Percentiles rank a stretch among this genome's conserved stretches.
Evolutionary conservation across 2,113 vertebrate species (phyloP).

Genomic region (Siniperca knerii): DNA sequence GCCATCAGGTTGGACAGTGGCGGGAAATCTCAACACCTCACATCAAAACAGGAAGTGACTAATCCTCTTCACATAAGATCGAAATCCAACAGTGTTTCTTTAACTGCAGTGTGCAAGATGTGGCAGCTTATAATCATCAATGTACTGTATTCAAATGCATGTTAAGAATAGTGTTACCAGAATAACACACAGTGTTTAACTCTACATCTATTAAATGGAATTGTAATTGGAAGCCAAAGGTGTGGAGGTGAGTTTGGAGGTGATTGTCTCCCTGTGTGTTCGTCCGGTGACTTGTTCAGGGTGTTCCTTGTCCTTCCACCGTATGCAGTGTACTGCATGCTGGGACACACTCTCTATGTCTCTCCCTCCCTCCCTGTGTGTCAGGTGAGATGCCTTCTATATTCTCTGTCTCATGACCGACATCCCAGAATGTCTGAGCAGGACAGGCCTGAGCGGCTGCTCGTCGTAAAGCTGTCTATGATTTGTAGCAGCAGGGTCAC

Average conservation of each 20-base stretch:
- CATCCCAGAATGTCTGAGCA: constrained; percentile 3
- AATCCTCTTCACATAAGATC: neutral
- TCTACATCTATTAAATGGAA: neutral
- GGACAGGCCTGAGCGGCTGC: constrained; percentile 14
- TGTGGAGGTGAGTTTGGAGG: neutral
- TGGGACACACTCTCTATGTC: neutral
- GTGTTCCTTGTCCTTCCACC: neutral
- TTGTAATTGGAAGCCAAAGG: neutral
- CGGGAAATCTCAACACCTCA: too few species aligned
- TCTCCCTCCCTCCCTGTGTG: neutral
- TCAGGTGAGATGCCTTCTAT: constrained; percentile 21
- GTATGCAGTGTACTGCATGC: neutral
- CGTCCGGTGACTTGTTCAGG: neutral
- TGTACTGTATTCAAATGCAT: neutral
- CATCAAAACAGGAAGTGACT: neutral
- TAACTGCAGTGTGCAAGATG: neutral
- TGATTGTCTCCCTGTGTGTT: neutral
- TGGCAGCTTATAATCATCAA: neutral
- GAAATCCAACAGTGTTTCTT: too few species aligned
- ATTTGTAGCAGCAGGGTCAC: constrained; percentile 13
- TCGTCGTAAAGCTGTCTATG: constrained; percentile 43
- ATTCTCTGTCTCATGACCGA: constrained; percentile 29
- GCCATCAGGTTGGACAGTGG: too few species aligned
- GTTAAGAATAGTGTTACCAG: neutral
- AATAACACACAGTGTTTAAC: neutral